Percentiles rank a stretch among this genome's conserved stretches.
These are phyloP conservation scores for Tamias sibiricus DNA, from an alignment of 2,113 vertebrate species.

Conservation along the genomic window DNA sequence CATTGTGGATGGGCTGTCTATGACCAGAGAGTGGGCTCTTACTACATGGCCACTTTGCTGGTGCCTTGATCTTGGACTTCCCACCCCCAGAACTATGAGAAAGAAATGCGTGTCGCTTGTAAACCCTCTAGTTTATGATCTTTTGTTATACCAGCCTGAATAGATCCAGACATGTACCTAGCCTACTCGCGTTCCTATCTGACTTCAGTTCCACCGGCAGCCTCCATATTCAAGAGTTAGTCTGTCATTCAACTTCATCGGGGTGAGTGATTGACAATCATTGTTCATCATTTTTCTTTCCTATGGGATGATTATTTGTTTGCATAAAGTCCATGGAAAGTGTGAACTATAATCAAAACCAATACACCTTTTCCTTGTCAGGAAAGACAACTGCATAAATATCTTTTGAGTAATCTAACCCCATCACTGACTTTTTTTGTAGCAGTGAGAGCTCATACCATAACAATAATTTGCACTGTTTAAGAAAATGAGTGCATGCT, in stretches of 20 bases:
- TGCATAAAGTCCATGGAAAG: constrained; percentile 19
- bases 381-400: constrained; percentile 33
- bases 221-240: neutral
- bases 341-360: constrained; percentile 30
- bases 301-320: constrained; percentile 2
- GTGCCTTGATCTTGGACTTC: neutral
- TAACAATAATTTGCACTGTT: neutral
- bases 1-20: neutral
- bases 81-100: too few relatives aligned
- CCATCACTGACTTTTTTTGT: neutral
- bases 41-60: neutral
- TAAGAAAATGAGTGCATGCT: neutral
- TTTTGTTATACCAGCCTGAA: neutral
- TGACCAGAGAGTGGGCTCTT: neutral
- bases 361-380: neutral
- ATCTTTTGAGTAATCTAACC: constrained; percentile 24
- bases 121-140: neutral
- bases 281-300: neutral
- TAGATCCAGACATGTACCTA: neutral
- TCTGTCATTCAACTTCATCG: constrained; percentile 24
- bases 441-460: neutral
- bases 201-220: neutral
- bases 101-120: neutral
- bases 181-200: neutral
- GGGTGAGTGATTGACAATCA: constrained; percentile 22